Base-by-base conservation (phyloP, 1,140 invertebrate species). In the Chionoecetes opilio region DNA sequence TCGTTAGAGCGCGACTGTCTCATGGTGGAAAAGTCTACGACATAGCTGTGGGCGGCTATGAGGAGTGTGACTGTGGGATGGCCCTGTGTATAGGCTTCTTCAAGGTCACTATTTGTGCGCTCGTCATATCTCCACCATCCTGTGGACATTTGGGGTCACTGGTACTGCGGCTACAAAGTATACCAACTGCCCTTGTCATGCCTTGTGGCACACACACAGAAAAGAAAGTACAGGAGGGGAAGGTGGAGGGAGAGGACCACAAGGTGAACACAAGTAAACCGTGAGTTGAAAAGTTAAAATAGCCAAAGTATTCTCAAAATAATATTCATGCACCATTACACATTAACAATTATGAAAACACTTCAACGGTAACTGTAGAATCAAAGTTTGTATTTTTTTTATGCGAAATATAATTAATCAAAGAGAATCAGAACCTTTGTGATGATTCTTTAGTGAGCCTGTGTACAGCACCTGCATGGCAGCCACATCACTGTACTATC, bases 41-140 rank as follows among this genome's bases (percentile, higher is more conserved):
- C 86, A 94, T 95, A 95, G 75, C 82, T 91, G 93, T 94, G 63
- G 38, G 92, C 95, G 82, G 95, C 95, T 88, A 95, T 94, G n/a
- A 92, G 75, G 31, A 95, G 84, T 31, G 41, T 87, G 82, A 95
- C 29, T 29, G 95, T 93, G 38, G 95, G n/a, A 31, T 91, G 82
- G n/a, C 93, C 93, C 34, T 91, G 32, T 82, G 87, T 41, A 86
- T 88, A 95, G 29, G 96, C 96, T 34, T 94, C 93, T 96, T 97
- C 97, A 21, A 97, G 96, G 92, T 97, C 97, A 34, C 93, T 91
- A 92, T 97, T 97, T 29, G 97, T 97, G 26, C 97, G 96, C 89
- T 97, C 97, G 96, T 97, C 97, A 97, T 97, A 97, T 93, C 97
- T 97, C 97, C 97, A 97, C 97, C 97, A 97, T 31, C 97, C 97